These are phyloP conservation scores for Lasioglossum morio DNA, from an alignment of 2,888 invertebrate species.

Conservation along the genomic window DNA sequence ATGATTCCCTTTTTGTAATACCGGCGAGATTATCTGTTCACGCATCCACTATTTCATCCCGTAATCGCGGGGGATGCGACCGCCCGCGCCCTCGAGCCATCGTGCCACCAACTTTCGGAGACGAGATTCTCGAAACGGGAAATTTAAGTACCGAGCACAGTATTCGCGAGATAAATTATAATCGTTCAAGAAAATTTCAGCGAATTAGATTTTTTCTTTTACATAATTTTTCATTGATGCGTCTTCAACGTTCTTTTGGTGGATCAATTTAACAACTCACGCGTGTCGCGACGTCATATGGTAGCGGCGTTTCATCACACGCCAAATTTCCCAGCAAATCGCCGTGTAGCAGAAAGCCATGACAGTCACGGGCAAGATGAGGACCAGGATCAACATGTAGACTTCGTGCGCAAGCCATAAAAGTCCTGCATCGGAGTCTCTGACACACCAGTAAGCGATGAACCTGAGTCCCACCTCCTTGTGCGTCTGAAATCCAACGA, in stretches of 20 bases:
- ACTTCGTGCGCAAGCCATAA: slow-evolving; percentile 87
- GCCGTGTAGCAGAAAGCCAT: slow-evolving; percentile 89
- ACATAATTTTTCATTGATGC: too few species aligned
- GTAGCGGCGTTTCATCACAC: slow-evolving; percentile 87
- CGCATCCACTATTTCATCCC: neutral
- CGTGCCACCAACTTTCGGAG: neutral
- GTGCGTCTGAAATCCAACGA: slow-evolving; percentile 81
- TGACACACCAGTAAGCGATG: slow-evolving; percentile 87
- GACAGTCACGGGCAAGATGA: slow-evolving; percentile 87
- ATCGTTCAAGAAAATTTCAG: too few species aligned
- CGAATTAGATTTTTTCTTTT: too few species aligned
- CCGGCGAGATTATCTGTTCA: neutral
- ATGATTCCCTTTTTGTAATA: neutral
- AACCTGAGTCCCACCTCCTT: slow-evolving; percentile 83
- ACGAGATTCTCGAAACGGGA: neutral
- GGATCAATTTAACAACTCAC: slow-evolving; percentile 78
- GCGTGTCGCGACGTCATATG: slow-evolving; percentile 86
- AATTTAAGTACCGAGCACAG: too few species aligned
- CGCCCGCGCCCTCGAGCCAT: neutral
- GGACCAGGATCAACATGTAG: slow-evolving; percentile 88
- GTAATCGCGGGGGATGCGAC: neutral
- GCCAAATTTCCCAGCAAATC: slow-evolving; percentile 89
- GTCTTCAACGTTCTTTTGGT: neutral
- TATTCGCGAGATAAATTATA: too few species aligned
- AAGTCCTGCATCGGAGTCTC: slow-evolving; percentile 85